Evolutionary conservation across 2,797 vertebrate species (phyloP).

Genomic region (Pseudopleuronectes americanus): DNA sequence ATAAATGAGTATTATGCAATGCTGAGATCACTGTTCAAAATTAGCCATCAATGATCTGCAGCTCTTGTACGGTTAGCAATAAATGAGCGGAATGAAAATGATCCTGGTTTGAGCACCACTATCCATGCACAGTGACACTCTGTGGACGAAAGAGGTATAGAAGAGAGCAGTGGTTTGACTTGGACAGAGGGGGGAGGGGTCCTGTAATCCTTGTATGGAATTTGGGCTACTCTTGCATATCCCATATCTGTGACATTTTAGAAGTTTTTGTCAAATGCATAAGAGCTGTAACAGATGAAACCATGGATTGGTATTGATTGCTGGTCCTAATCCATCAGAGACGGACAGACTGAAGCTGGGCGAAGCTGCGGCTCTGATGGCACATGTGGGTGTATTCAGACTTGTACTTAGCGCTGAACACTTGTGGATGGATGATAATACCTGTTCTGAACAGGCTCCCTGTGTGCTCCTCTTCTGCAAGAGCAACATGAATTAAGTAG

Average conservation of each 20-base stretch:
- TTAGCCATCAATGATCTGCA: conserved; percentile 4
- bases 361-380: conserved; percentile 1
- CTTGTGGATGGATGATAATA: too few relatives aligned
- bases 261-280: too few relatives aligned
- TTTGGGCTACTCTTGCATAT: too few relatives aligned
- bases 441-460: too few relatives aligned
- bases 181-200: too few relatives aligned
- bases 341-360: neutral
- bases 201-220: neutral
- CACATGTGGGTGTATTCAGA: too few relatives aligned
- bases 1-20: neutral
- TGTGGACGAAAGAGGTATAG: conserved; percentile 60
- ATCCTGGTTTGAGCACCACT: neutral
- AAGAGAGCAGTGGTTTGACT: conserved; percentile 7
- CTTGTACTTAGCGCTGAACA: too few relatives aligned
- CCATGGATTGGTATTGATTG: neutral
- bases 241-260: too few relatives aligned
- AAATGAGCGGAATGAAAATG: too few relatives aligned
- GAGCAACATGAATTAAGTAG: neutral
- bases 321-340: neutral
- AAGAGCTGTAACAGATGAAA: neutral
- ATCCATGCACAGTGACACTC: conserved; percentile 58
- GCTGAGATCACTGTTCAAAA: neutral
- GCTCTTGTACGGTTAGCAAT: neutral
- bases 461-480: too few relatives aligned